phyloP scores from a whole-genome alignment of 1,140 invertebrate genomes.

The Sycophila sp. region DNA sequence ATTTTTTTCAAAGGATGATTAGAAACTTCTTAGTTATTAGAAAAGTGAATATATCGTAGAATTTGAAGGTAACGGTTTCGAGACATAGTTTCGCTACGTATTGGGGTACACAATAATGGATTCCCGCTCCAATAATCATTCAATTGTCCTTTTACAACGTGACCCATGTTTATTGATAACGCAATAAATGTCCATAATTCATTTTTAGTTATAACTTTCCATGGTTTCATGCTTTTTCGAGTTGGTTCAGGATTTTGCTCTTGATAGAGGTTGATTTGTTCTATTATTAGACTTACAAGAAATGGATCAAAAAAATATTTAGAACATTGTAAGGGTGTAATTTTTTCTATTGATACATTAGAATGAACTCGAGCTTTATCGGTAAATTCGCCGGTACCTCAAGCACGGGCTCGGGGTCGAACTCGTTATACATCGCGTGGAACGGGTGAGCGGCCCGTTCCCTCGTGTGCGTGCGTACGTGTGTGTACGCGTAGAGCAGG shows the following conservation, averaged over 20 bases:
- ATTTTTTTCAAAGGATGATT: conserved; percentile 41
- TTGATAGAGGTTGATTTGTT: conserved; percentile 12
- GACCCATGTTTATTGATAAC: conserved; percentile 31
- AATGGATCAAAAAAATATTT: background rate
- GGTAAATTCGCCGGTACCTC: too few species aligned
- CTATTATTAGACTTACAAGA: background rate
- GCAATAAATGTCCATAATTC: conserved; percentile 17
- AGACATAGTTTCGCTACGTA: conserved; percentile 45
- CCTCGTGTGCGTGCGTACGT: too few species aligned
- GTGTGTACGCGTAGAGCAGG: too few species aligned
- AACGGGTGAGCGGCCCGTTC: too few species aligned
- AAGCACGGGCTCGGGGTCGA: too few species aligned
- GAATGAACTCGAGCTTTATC: too few species aligned
- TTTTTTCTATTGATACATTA: background rate
- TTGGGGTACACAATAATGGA: conserved; percentile 42
- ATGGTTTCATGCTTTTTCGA: conserved; percentile 17
- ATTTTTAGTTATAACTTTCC: background rate
- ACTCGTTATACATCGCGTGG: too few species aligned
- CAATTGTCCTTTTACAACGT: conserved; percentile 26
- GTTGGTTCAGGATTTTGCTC: conserved; percentile 12
- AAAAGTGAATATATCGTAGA: conserved; percentile 31
- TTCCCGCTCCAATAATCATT: conserved; percentile 47
- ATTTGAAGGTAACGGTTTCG: conserved; percentile 39
- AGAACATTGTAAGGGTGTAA: background rate
- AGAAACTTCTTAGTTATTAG: conserved; percentile 24